Evolutionary conservation across 2,797 vertebrate genomes (phyloP).

Genomic region (Discoglossus pictus): DNA sequence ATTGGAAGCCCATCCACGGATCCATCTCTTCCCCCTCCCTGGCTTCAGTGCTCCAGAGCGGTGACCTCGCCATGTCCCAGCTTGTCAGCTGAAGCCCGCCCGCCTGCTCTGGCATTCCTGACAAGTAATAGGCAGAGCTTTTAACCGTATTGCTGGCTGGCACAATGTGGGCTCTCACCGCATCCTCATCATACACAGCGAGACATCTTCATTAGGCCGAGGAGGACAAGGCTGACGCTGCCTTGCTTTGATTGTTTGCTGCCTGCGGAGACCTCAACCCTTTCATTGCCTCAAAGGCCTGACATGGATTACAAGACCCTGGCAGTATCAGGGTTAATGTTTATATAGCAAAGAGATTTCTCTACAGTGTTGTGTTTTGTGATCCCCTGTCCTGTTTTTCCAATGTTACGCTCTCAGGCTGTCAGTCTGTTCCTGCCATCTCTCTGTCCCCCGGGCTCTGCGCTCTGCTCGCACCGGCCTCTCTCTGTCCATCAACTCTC

Average conservation of each 20-base stretch:
- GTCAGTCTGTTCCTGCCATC: slow-evolving; percentile 18
- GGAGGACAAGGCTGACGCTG: neutral
- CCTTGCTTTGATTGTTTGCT: neutral
- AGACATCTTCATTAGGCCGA: neutral
- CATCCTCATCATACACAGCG: neutral
- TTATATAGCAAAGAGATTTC: no score
- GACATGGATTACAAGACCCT: no score
- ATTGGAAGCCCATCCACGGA: neutral
- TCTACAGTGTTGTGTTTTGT: no score
- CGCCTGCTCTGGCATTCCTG: slow-evolving; percentile 63
- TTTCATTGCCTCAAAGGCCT: neutral
- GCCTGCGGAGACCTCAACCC: neutral
- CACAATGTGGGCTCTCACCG: neutral
- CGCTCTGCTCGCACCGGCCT: slow-evolving; percentile 19
- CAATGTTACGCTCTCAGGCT: neutral
- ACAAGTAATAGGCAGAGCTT: slow-evolving; percentile 64
- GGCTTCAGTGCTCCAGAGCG: slow-evolving; percentile 57
- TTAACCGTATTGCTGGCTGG: slow-evolving; percentile 40
- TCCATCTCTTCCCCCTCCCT: neutral
- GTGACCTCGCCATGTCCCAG: slow-evolving; percentile 63
- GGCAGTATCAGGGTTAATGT: no score
- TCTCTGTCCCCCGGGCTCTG: slow-evolving; percentile 14
- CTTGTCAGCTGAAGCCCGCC: slow-evolving; percentile 63
- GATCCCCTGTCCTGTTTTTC: no score
- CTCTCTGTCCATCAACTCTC: slow-evolving; percentile 37